Base-by-base conservation (phyloP, 2,113 vertebrate genomes). In the Scatophagus argus region DNA sequence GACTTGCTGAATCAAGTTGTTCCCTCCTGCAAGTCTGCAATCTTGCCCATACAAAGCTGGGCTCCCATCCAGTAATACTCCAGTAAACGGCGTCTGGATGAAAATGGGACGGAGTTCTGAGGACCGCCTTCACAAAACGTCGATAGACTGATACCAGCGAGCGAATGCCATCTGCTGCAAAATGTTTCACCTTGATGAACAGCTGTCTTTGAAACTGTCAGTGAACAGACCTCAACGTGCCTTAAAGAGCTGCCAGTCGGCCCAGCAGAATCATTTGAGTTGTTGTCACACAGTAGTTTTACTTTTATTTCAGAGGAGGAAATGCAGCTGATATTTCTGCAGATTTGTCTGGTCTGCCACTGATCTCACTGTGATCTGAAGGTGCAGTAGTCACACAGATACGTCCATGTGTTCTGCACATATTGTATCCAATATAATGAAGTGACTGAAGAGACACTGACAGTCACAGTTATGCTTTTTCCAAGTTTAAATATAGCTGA, bases 1-100 rank as follows among this genome's bases (percentile, higher is more conserved):
- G 46, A 65, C 70, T 71, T 4, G 44, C 60, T 39, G 68, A 85
- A 68, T 81, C 8, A 54, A 64, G 74, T 46, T 6, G 32, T 61
- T 49, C 12, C 34, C 74, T 4, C 49, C 67, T 67, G 41, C 13
- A 13, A 51, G 25, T 43, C 68, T 13, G 25, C 56, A 51, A 38
- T 17, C 27, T 16, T 23, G 61, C 17, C 55, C 13, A 0, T 12
- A 55, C 58, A 52, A n/a, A 38, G 19, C 21, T 19, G 31, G 5
- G 5, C 32, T 23, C 21, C 34, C n/a, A 3, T 55, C 61, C 25
- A 6, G 9, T 36, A n/a, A 21, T 14, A 21, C 0, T 14, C 25
- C 5, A 7, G 38, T 46, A 3, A 62, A 69, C 2, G 17, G 8
- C 32, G 10, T 16, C 9, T 27, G 31, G 34, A 44, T 8, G 8